These are phyloP conservation scores for Anoplolepis gracilipes DNA, from an alignment of 1,140 invertebrate genomes.

Conservation along the genomic window DNA sequence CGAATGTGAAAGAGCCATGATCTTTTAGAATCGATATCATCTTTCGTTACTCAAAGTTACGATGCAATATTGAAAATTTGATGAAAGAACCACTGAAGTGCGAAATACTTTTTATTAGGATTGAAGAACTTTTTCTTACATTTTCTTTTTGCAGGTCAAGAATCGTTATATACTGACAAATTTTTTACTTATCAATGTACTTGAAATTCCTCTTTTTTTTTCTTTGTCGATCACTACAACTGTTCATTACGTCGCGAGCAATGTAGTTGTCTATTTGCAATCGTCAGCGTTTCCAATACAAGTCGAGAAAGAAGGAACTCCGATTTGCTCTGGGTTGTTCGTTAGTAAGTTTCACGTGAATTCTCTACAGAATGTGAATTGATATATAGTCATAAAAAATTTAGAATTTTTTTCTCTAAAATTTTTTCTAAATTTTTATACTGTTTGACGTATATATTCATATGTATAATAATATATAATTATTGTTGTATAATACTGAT, in stretches of 20 bases:
- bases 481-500: too few relatives aligned
- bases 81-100: neutral
- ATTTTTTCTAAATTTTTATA: neutral
- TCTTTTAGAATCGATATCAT: constrained; percentile 5
- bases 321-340: constrained; percentile 23
- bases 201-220: neutral
- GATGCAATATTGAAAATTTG: neutral
- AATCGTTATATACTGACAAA: neutral
- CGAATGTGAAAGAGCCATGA: neutral
- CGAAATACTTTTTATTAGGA: constrained; percentile 22
- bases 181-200: constrained; percentile 28
- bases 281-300: constrained; percentile 30
- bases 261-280: constrained; percentile 40
- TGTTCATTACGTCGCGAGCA: constrained; percentile 17
- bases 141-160: neutral
- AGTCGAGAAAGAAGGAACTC: constrained; percentile 23
- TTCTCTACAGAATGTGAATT: constrained; percentile 14
- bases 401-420: neutral
- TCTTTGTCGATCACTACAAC: neutral
- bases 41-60: constrained; percentile 21
- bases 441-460: too few relatives aligned
- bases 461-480: too few relatives aligned
- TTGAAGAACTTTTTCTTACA: neutral
- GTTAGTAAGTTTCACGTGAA: constrained; percentile 34
- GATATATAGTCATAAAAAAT: neutral